A percentile compares a stretch with the other conserved stretches of the same genome.
phyloP scores from a whole-genome alignment of 2,888 invertebrate species.

The Machimus atricapillus region DNA sequence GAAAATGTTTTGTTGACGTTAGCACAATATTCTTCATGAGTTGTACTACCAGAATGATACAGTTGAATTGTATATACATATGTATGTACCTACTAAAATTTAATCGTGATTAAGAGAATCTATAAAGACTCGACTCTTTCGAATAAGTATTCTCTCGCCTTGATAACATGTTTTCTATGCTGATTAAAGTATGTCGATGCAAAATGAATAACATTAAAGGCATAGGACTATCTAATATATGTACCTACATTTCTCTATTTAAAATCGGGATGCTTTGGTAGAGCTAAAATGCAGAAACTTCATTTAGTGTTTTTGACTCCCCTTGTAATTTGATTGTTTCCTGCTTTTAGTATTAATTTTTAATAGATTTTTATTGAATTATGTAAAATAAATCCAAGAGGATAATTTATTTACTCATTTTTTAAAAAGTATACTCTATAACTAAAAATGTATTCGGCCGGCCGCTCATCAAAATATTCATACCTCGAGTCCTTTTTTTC shows the following conservation, averaged over 20 bases:
- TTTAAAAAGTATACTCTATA: neutral
- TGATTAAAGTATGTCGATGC: neutral
- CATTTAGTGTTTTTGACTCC: too few relatives aligned
- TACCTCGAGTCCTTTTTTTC: neutral
- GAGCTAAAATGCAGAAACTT: too few relatives aligned
- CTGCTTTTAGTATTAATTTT: neutral
- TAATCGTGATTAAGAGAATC: neutral
- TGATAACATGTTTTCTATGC: neutral
- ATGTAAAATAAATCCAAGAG: neutral
- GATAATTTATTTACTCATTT: neutral
- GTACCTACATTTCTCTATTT: too few relatives aligned
- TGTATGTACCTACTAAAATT: too few relatives aligned
- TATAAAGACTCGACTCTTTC: neutral
- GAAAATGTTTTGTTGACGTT: neutral
- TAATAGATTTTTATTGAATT: neutral
- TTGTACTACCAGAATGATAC: neutral
- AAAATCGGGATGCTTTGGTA: too few relatives aligned
- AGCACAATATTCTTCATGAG: neutral
- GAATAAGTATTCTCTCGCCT: neutral
- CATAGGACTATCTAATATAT: too few relatives aligned
- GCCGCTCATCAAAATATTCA: too few relatives aligned
- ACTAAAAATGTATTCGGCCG: neutral
- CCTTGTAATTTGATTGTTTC: neutral
- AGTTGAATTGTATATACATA: neutral
- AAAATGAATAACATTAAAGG: neutral